Percentiles rank a stretch among this genome's conserved stretches.
phyloP scores from a whole-genome alignment of 1,140 invertebrate genomes.

The Mylabris phalerata region DNA sequence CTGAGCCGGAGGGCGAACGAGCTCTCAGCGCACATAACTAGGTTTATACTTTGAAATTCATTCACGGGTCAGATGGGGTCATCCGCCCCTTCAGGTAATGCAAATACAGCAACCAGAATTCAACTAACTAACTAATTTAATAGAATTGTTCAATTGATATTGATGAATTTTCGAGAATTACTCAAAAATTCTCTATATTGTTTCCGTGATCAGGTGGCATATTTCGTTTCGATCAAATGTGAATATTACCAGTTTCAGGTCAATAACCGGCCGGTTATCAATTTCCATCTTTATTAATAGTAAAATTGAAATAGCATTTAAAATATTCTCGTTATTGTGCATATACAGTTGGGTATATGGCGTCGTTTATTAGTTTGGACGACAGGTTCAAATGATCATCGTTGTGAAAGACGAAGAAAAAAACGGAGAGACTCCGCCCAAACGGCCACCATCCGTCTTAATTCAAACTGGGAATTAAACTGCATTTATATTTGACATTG shows the following conservation, averaged over 20 bases:
- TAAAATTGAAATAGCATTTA: neutral
- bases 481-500: constrained; percentile 23
- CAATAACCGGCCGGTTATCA: neutral
- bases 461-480: constrained; percentile 25
- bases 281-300: neutral
- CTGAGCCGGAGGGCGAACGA: constrained; percentile 5
- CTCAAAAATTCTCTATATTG: too few relatives aligned
- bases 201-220: too few relatives aligned
- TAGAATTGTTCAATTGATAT: neutral
- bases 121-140: too few relatives aligned
- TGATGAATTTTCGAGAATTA: neutral
- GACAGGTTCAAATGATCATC: constrained; percentile 20
- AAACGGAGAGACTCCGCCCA: constrained; percentile 10
- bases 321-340: neutral
- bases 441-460: constrained; percentile 21
- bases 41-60: constrained; percentile 22
- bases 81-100: constrained; percentile 13
- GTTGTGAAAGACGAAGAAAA: neutral
- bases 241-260: constrained; percentile 2
- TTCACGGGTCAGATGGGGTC: constrained; percentile 18
- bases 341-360: constrained; percentile 13
- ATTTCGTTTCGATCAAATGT: neutral
- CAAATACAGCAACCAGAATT: constrained; percentile 10
- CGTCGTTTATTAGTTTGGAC: constrained; percentile 2
- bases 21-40: constrained; percentile 12